These are phyloP conservation scores for Mesopsocus fuscifrons DNA, from an alignment of 2,888 invertebrate species.

Conservation along the genomic window DNA sequence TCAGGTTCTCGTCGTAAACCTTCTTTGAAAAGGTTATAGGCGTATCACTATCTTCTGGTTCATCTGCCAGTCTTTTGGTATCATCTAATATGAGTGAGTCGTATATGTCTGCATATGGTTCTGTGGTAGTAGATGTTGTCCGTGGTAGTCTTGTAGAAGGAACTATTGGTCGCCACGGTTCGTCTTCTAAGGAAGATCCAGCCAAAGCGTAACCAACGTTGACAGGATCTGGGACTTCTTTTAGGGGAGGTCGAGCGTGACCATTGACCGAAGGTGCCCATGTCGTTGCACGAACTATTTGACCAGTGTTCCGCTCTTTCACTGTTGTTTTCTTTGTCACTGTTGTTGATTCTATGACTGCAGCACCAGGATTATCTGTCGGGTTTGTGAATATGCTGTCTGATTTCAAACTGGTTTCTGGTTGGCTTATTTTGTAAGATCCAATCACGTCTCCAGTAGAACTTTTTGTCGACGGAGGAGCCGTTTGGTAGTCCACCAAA, in stretches of 20 bases:
- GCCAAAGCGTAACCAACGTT: conserved; percentile 5
- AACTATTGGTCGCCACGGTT: conserved; percentile 16
- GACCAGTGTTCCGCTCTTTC: not conserved
- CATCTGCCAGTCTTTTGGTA: not conserved
- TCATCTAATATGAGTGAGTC: conserved; percentile 3
- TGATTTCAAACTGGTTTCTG: too few species aligned
- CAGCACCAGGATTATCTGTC: not conserved
- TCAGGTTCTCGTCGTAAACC: conserved; percentile 1
- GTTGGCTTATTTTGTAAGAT: not conserved
- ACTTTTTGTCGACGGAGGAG: not conserved
- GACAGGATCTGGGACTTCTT: not conserved
- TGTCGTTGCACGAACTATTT: not conserved
- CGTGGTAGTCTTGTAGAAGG: not conserved
- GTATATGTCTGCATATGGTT: not conserved
- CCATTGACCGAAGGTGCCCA: not conserved
- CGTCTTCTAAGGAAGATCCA: conserved; percentile 13
- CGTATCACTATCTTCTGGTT: not conserved
- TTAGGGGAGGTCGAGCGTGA: not conserved
- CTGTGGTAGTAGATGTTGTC: not conserved
- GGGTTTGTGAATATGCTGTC: not conserved
- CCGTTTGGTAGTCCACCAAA: not conserved
- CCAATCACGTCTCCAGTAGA: too few species aligned
- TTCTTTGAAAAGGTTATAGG: conserved; percentile 6
- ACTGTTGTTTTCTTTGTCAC: not conserved
- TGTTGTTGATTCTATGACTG: not conserved